Conservation (phyloP, 2,888 invertebrate genomes). For the Poecilobothrus nobilitatus region DNA sequence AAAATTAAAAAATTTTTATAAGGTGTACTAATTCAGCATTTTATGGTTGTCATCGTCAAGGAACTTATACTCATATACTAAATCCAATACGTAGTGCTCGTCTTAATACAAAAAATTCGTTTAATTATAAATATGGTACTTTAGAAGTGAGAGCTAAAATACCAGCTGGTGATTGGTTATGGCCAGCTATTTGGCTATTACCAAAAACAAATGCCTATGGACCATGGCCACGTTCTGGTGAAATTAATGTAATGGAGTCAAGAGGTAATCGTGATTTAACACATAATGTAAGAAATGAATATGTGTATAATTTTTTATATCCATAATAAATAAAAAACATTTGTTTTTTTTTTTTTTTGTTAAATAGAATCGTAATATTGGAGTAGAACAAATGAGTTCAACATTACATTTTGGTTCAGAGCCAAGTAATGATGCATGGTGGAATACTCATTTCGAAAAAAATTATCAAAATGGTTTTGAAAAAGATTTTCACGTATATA, state of each 20-base stretch:
- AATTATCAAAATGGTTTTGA: constrained; percentile 22
- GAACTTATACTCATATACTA: constrained; percentile 46
- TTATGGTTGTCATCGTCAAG: constrained; percentile 53
- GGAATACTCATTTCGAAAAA: constrained; percentile 35
- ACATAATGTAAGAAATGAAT: not conserved
- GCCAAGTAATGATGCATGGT: constrained; percentile 48
- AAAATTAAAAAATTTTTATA: not conserved
- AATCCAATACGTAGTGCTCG: constrained; percentile 62
- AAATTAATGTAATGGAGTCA: constrained; percentile 61
- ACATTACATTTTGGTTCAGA: constrained; percentile 62
- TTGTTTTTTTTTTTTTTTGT: not conserved
- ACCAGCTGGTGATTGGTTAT: constrained; percentile 60
- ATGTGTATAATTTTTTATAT: too few relatives aligned
- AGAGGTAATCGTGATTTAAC: constrained; percentile 53
- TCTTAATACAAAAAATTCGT: constrained; percentile 53
- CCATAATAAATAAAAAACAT: too few relatives aligned
- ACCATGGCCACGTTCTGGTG: constrained; percentile 62
- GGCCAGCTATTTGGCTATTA: constrained; percentile 58
- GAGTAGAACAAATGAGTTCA: constrained; percentile 50
- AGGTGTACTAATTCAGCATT: constrained; percentile 52
- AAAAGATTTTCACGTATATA: constrained; percentile 52
- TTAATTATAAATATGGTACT: constrained; percentile 57
- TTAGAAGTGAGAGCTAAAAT: constrained; percentile 58
- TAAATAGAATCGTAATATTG: constrained; percentile 47
- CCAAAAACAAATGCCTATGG: constrained; percentile 57